These are phyloP conservation scores for Siderastrea radians DNA, from an alignment of 92 coral and sea anemone genomes.

Conservation along the genomic window DNA sequence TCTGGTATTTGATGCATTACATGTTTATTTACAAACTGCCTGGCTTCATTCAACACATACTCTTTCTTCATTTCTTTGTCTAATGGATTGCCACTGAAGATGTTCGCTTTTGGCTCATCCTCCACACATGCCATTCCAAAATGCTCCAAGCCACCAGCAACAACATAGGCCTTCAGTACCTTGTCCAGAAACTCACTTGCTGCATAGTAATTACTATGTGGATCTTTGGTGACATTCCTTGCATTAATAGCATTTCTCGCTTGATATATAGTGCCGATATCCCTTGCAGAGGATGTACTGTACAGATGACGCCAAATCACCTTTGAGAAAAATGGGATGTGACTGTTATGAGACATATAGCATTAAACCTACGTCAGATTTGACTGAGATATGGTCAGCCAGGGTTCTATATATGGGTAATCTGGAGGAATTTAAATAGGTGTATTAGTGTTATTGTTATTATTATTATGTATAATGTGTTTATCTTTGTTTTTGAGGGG, in stretches of 20 bases:
- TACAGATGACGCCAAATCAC: constrained; percentile 75
- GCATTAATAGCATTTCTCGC: constrained; percentile 71
- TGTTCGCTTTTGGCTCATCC: constrained; percentile 11
- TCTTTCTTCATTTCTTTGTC: background rate
- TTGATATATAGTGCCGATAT: constrained; percentile 60
- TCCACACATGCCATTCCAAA: constrained; percentile 45
- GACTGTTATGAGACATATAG: no score
- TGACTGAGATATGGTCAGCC: background rate
- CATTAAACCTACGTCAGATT: no score
- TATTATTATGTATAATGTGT: no score
- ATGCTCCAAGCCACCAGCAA: constrained; percentile 49
- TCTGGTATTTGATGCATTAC: background rate
- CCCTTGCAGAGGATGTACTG: constrained; percentile 61
- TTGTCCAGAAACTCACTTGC: constrained; percentile 70
- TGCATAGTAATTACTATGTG: constrained; percentile 64
- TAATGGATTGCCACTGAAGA: background rate
- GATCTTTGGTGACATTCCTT: constrained; percentile 61
- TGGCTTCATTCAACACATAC: background rate
- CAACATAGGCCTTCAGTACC: constrained; percentile 56
- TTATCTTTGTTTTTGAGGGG: no score
- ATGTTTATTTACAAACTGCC: background rate
- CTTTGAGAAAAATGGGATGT: background rate
- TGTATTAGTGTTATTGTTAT: no score
- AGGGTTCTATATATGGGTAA: no score
- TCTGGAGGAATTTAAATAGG: no score